phyloP scores from a whole-genome alignment of 2,113 vertebrate genomes.

The Oxyruncus cristatus region DNA sequence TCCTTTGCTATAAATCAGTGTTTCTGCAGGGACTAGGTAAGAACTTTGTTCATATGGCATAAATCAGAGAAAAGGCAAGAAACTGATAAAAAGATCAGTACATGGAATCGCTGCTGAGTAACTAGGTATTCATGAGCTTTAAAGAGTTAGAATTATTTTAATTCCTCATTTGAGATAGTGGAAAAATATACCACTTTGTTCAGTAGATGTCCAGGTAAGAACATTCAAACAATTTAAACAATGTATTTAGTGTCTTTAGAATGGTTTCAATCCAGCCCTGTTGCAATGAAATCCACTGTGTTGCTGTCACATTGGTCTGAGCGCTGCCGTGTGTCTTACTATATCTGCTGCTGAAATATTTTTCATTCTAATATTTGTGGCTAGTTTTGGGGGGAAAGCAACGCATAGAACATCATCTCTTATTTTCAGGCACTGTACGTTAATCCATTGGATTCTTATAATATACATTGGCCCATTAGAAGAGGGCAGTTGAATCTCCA shows the following conservation, averaged over 20 bases:
- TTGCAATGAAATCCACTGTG: background rate
- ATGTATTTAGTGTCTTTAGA: background rate
- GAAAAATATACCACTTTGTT: background rate
- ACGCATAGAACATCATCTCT: background rate
- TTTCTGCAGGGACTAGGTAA: background rate
- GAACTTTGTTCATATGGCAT: background rate
- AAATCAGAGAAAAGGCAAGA: background rate
- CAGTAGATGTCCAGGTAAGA: background rate
- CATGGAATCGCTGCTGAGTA: background rate
- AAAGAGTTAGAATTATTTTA: background rate
- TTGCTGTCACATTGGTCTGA: background rate
- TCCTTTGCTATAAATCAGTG: background rate
- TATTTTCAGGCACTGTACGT: conserved; percentile 85
- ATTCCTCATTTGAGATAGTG: background rate
- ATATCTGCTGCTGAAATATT: background rate
- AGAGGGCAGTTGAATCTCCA: conserved; percentile 92
- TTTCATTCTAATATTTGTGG: background rate
- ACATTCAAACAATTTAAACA: background rate
- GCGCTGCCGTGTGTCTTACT: background rate
- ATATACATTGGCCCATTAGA: conserved; percentile 91
- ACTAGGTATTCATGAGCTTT: background rate
- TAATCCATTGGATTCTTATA: conserved; percentile 90
- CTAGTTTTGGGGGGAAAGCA: background rate
- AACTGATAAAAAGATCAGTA: background rate
- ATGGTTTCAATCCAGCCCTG: background rate